A percentile compares a stretch with the other conserved stretches of the same genome.
Conservation (phyloP, 1,140 invertebrate species). For the Saccostrea glomerata region DNA sequence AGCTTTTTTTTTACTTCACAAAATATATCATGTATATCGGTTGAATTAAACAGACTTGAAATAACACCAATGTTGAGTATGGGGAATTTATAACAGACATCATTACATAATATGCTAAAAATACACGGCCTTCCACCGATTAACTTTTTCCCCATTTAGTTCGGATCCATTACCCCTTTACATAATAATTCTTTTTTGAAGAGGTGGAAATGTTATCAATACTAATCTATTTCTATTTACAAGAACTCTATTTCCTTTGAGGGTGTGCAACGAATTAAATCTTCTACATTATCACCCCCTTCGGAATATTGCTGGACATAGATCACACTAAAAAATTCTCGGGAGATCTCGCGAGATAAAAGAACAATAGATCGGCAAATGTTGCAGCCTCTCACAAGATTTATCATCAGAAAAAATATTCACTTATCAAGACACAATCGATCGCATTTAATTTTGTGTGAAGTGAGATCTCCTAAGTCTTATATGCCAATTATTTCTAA, state of each 20-base stretch:
- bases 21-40: too few species aligned
- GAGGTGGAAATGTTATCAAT: background rate
- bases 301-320: background rate
- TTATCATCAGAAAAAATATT: too few species aligned
- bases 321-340: background rate
- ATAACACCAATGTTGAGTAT: too few species aligned
- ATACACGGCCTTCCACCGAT: too few species aligned
- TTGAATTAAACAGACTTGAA: too few species aligned
- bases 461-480: background rate
- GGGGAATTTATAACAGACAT: too few species aligned
- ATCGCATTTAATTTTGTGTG: background rate
- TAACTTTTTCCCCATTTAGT: too few species aligned
- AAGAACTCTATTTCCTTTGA: conserved; percentile 4
- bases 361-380: background rate
- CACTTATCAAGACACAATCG: too few species aligned
- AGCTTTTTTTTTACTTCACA: too few species aligned
- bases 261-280: conserved; percentile 7
- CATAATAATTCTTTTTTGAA: background rate
- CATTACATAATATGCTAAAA: too few species aligned
- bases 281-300: background rate
- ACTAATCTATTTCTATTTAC: background rate
- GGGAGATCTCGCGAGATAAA: conserved; percentile 3
- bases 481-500: background rate
- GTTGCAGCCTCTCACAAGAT: background rate
- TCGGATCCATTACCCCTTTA: background rate